These are phyloP conservation scores for Branchipolynoe longqiensis DNA, from an alignment of 2,888 invertebrate species.

Conservation along the genomic window DNA sequence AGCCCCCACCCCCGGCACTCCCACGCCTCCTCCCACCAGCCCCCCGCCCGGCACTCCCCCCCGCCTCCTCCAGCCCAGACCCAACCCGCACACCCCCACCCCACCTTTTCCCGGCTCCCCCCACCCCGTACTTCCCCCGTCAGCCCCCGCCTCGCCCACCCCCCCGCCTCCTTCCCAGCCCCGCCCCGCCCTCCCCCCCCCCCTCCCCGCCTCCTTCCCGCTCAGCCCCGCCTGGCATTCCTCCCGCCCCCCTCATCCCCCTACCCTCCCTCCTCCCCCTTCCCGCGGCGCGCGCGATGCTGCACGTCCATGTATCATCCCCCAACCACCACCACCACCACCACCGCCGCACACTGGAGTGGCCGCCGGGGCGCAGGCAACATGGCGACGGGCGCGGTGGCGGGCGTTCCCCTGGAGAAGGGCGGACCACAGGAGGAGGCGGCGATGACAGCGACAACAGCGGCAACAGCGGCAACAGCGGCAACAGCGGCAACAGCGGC, in stretches of 20 bases:
- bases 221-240: background rate
- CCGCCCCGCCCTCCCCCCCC: no score
- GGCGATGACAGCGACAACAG: background rate
- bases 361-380: background rate
- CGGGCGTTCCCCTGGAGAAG: background rate
- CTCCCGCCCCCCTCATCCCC: no score
- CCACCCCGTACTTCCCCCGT: background rate
- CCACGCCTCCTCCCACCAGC: background rate
- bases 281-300: no score
- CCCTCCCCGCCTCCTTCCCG: no score
- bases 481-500: background rate
- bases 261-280: no score
- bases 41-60: no score
- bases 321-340: background rate
- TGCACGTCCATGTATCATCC: background rate
- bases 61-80: no score
- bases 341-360: conserved; percentile 9
- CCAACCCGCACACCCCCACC: no score
- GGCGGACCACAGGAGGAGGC: background rate
- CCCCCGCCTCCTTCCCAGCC: no score
- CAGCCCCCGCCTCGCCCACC: background rate
- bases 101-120: background rate
- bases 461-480: background rate
- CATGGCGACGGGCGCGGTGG: conserved; percentile 2
- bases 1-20: background rate